A percentile compares a stretch with the other conserved stretches of the same genome.
Conservation (phyloP, 2,797 vertebrate species). For the Ceyx erithaca region DNA sequence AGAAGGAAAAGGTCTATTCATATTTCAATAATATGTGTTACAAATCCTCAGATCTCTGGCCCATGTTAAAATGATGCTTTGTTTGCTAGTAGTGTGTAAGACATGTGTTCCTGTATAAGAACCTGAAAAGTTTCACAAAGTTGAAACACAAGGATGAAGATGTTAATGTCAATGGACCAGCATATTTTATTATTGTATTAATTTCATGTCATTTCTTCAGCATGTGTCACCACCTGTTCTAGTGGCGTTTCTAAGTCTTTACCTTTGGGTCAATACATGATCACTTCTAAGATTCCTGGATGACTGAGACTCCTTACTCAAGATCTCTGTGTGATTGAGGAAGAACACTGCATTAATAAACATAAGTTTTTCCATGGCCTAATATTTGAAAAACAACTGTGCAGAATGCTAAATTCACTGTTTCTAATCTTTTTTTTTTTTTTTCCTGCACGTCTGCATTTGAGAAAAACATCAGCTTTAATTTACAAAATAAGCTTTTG, state of each 20-base stretch:
- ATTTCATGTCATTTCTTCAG: too few relatives aligned
- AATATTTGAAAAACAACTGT: not conserved
- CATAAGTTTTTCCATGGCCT: not conserved
- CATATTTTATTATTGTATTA: not conserved
- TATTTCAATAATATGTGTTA: not conserved
- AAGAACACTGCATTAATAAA: too few relatives aligned
- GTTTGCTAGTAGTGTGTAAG: not conserved
- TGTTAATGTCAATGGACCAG: not conserved
- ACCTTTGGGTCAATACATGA: too few relatives aligned
- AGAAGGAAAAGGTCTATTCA: not conserved
- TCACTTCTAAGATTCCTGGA: too few relatives aligned
- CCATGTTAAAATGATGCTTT: not conserved
- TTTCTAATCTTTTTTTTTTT: not conserved
- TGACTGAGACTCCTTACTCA: too few relatives aligned
- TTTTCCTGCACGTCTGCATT: not conserved
- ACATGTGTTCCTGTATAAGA: not conserved
- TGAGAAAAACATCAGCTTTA: not conserved
- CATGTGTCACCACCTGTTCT: too few relatives aligned
- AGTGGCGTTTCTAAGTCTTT: too few relatives aligned
- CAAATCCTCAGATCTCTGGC: not conserved
- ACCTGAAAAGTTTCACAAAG: not conserved
- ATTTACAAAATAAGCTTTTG: not conserved
- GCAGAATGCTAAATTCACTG: not conserved
- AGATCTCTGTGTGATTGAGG: too few relatives aligned
- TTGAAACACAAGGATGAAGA: not conserved